Conservation (phyloP, 2,113 vertebrate genomes). For the Nothobranchius kuhntae region DNA sequence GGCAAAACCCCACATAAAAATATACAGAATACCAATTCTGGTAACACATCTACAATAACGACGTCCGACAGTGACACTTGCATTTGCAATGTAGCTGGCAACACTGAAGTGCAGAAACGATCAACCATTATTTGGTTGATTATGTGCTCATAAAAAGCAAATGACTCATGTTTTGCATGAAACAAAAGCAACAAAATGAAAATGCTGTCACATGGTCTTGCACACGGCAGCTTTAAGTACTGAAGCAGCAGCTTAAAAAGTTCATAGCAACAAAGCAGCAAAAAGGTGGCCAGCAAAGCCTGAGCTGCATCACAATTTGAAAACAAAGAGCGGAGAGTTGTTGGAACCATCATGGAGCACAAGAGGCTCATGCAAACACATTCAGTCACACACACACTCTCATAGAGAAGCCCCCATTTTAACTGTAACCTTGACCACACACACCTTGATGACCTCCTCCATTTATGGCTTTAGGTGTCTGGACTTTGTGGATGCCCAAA, state of each 20-base stretch:
- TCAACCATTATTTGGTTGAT: constrained; percentile 61
- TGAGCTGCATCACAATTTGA: constrained; percentile 37
- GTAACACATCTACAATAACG: constrained; percentile 36
- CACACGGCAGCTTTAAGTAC: constrained; percentile 28
- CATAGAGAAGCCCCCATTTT: not conserved
- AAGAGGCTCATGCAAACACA: constrained; percentile 44
- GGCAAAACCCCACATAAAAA: constrained; percentile 48
- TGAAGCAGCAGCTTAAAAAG: constrained; percentile 50
- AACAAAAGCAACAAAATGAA: constrained; percentile 55
- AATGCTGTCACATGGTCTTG: constrained; percentile 43
- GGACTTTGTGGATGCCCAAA: constrained; percentile 60
- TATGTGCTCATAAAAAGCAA: constrained; percentile 51
- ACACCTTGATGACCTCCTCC: constrained; percentile 71
- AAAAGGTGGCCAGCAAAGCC: constrained; percentile 48
- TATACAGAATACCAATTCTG: constrained; percentile 30
- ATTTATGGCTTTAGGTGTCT: constrained; percentile 63
- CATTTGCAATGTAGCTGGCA: constrained; percentile 77
- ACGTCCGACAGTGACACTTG: constrained; percentile 42
- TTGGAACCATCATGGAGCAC: constrained; percentile 16
- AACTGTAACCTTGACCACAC: constrained; percentile 39
- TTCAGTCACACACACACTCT: not conserved
- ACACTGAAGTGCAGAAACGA: constrained; percentile 57
- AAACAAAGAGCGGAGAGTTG: constrained; percentile 11
- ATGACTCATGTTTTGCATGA: constrained; percentile 57
- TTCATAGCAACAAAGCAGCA: constrained; percentile 53